phyloP scores from a whole-genome alignment of 2,113 vertebrate genomes.

The Platichthys stellatus region DNA sequence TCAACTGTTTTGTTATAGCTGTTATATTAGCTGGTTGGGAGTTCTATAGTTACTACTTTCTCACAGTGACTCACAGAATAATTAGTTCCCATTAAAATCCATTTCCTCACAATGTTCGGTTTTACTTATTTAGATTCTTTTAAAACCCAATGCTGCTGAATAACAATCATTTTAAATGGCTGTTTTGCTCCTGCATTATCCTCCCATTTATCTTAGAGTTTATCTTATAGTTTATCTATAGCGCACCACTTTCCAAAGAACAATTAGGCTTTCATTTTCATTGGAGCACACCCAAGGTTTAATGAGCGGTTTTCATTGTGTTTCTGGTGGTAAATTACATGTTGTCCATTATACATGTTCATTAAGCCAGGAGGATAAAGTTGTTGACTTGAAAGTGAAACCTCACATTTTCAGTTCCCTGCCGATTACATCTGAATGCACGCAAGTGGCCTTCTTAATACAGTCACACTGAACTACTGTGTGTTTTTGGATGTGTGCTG shows the following conservation, averaged over 20 bases:
- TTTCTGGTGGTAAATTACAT: constrained; percentile 25
- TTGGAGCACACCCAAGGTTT: constrained; percentile 8
- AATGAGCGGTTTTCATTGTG: constrained; percentile 42
- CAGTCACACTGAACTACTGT: not conserved
- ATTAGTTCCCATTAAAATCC: no score
- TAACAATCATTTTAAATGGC: not conserved
- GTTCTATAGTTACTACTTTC: not conserved
- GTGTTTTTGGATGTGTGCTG: not conserved
- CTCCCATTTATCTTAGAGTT: not conserved
- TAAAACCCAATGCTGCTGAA: not conserved
- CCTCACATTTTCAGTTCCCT: no score
- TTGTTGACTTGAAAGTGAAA: no score
- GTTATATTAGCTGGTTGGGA: not conserved
- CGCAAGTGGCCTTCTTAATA: no score
- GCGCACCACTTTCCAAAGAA: constrained; percentile 22
- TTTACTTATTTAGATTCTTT: not conserved
- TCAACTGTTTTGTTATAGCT: not conserved
- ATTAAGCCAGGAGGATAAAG: constrained; percentile 6
- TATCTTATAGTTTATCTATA: constrained; percentile 32
- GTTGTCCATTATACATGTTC: constrained; percentile 19
- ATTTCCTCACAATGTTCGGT: no score
- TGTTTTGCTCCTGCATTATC: not conserved
- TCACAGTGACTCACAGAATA: not conserved
- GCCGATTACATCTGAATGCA: no score
- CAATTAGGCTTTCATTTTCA: constrained; percentile 42